Conservation (phyloP, 2,113 vertebrate genomes). For the Rhineura floridana region DNA sequence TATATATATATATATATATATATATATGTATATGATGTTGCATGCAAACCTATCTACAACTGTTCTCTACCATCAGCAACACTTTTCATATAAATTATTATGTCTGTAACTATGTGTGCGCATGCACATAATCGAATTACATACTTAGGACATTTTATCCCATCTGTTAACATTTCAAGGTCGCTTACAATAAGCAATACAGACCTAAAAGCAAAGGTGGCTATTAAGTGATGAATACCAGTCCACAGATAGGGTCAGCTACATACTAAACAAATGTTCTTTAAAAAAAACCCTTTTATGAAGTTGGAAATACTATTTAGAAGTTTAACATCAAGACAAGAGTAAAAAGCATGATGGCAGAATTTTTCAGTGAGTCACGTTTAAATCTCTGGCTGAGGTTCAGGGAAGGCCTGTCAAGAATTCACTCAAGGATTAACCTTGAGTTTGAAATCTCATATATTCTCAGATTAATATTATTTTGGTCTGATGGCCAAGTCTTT, state of each 20-base stretch:
- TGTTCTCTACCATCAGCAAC: background rate
- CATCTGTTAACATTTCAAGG: background rate
- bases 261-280: background rate
- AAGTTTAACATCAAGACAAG: background rate
- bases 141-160: background rate
- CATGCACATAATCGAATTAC: too few relatives aligned
- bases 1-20: constrained; percentile 2
- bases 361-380: background rate
- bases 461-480: background rate
- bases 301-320: background rate
- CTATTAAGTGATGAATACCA: background rate
- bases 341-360: background rate
- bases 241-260: background rate
- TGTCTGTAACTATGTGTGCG: too few relatives aligned
- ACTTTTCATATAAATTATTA: background rate
- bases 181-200: background rate
- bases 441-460: background rate
- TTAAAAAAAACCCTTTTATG: background rate
- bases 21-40: background rate
- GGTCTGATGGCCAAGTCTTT: background rate
- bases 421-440: background rate
- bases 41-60: background rate
- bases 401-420: background rate
- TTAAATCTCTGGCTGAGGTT: background rate
- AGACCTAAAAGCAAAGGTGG: background rate